A percentile compares a stretch with the other conserved stretches of the same genome.
Evolutionary conservation across 2,888 invertebrate species (phyloP).

Genomic region (Chrysodeixis includens): DNA sequence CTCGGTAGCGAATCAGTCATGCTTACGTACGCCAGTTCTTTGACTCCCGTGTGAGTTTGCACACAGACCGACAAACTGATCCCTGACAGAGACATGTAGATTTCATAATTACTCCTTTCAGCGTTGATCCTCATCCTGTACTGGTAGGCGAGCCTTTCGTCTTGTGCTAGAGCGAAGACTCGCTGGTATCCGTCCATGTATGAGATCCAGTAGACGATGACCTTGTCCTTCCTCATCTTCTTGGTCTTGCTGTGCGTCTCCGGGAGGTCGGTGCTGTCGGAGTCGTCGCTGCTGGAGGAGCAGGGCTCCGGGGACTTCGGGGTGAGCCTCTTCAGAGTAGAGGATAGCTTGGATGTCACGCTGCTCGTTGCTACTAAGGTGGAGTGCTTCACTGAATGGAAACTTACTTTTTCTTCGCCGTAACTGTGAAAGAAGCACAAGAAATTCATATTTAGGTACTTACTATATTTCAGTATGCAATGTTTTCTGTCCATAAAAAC

Average conservation of each 20-base stretch:
- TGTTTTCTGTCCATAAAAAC: no score
- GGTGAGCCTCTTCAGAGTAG: slow-evolving; percentile 86
- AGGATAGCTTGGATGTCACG: slow-evolving; percentile 88
- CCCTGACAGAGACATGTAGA: slow-evolving; percentile 92
- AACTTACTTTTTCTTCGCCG: slow-evolving; percentile 93
- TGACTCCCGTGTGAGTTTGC: slow-evolving; percentile 76
- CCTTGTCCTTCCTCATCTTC: slow-evolving; percentile 92
- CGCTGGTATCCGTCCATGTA: slow-evolving; percentile 93
- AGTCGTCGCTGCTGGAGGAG: slow-evolving; percentile 90
- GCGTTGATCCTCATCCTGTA: slow-evolving; percentile 90
- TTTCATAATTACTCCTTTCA: slow-evolving; percentile 91
- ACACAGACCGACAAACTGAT: slow-evolving; percentile 90
- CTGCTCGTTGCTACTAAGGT: slow-evolving; percentile 82
- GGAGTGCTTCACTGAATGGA: slow-evolving; percentile 91
- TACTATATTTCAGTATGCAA: background rate
- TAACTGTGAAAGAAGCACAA: slow-evolving; percentile 74
- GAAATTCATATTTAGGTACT: background rate
- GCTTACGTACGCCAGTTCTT: slow-evolving; percentile 92
- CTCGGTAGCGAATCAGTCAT: slow-evolving; percentile 92
- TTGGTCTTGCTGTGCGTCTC: slow-evolving; percentile 87
- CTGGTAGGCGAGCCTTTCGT: slow-evolving; percentile 91
- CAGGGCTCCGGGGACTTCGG: slow-evolving; percentile 87
- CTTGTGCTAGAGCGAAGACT: slow-evolving; percentile 93
- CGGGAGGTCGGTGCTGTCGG: slow-evolving; percentile 82
- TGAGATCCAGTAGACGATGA: slow-evolving; percentile 94